Evolutionary conservation across 64 coral and sea anemone species (phyloP).

Genomic region (Acropora yongei): DNA sequence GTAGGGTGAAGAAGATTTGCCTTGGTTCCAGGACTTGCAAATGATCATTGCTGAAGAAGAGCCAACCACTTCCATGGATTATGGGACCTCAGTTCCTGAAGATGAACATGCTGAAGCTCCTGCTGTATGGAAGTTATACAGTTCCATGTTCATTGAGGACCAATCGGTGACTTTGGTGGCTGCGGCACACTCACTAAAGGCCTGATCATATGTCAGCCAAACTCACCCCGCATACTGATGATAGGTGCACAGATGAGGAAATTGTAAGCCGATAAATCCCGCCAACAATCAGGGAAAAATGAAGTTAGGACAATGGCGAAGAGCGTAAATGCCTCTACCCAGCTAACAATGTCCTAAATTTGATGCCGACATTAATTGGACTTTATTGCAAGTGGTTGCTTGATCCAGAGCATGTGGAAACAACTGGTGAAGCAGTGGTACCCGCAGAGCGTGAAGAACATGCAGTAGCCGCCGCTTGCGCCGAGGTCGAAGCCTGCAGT

Average conservation of each 20-base stretch:
- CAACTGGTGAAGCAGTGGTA: too few species aligned
- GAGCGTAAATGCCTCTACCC: not conserved
- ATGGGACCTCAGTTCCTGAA: too few species aligned
- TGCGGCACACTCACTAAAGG: not conserved
- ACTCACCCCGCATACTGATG: slow-evolving; percentile 9
- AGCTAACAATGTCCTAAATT: not conserved
- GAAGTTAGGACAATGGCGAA: not conserved
- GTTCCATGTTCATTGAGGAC: slow-evolving; percentile 24
- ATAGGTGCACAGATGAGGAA: slow-evolving; percentile 32
- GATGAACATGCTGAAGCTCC: not conserved
- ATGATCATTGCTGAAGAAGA: too few species aligned
- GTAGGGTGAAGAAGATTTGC: too few species aligned
- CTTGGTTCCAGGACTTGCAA: too few species aligned
- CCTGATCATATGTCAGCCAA: slow-evolving; percentile 17
- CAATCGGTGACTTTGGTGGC: not conserved
- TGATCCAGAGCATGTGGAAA: too few species aligned
- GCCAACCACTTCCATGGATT: too few species aligned
- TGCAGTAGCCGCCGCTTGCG: too few species aligned
- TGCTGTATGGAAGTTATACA: slow-evolving; percentile 16
- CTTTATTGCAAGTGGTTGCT: too few species aligned
- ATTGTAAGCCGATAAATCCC: not conserved
- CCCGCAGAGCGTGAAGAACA: too few species aligned
- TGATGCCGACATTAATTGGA: not conserved
- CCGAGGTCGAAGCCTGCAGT: too few species aligned
- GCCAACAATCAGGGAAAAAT: not conserved